Base-by-base conservation (phyloP, 2,113 vertebrate species). In the Melanostigma gelatinosum region DNA sequence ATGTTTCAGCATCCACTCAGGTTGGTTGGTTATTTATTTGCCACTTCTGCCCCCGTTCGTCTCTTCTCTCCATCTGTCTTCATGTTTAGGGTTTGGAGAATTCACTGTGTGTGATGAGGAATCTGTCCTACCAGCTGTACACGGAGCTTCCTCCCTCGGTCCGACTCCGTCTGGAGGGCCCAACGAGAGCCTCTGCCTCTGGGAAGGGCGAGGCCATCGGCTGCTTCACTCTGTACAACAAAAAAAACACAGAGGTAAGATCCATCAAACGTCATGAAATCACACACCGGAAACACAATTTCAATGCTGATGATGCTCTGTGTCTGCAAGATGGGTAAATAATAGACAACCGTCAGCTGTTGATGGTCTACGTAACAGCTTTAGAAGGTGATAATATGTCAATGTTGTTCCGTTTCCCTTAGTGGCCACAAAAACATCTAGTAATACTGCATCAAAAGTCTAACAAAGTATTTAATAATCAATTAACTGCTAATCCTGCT, bases 81-180 rank as follows among this genome's bases (percentile, higher is more conserved):
- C 3, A 8, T 16, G 7, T 65, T 32, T 78, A 99, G 98, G 98
- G 98, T 0, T 94, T 98, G 87, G 98, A 99, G 92, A 99, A 99
- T 0, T 96, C 96, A 0, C 88, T 98, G 77, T 99, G 98, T 0
- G 96, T 98, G 44, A 93, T 99, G 92, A 95, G 98, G 77, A 99
- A 99, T 93, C 94, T 99, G 87, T 99, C 97, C 72, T 99, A 97
- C 88, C 97, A 98, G 83, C 94, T 99, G 63, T 99, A 99, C 8
- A 92, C 95, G 0, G 98, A 99, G 92, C 97, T 99, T 84, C 96
- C 97, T 0, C 94, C 96, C 0, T 97, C 96, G 0, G 94, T 95
- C 0, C 94, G 96, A 2, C 94, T 96, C 82, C 96, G 96, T 44
- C 93, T 99, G 8, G 97, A 98, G 63, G 97, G 97, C 6, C 94